Percentiles rank a stretch among this genome's conserved stretches.
Evolutionary conservation across 2,888 invertebrate species (phyloP).

Genomic region (Amiota communis): DNA sequence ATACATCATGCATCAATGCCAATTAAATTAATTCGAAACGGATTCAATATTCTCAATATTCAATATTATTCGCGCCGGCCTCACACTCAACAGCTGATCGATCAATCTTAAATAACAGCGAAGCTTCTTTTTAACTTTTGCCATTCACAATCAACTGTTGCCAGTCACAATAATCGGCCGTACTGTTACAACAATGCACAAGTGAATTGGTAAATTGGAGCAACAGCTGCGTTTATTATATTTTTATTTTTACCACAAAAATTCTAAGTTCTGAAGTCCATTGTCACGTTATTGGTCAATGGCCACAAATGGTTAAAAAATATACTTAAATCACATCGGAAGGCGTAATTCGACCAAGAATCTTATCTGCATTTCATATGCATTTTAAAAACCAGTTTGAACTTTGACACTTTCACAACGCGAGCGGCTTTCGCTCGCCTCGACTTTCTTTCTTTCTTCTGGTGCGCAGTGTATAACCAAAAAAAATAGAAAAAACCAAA

Average conservation of each 20-base stretch:
- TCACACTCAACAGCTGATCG: conserved; percentile 47
- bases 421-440: conserved; percentile 7
- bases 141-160: conserved; percentile 21
- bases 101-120: conserved; percentile 8
- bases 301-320: neutral
- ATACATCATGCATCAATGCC: conserved; percentile 70
- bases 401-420: conserved; percentile 52
- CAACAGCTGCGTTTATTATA: conserved; percentile 38
- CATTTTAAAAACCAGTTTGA: conserved; percentile 33
- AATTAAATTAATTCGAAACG: conserved; percentile 35
- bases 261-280: too few species aligned
- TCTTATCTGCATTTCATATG: neutral
- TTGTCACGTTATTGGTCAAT: too few species aligned
- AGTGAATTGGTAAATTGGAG: conserved; percentile 32
- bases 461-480: conserved; percentile 13
- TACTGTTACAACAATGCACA: too few species aligned
- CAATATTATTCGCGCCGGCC: conserved; percentile 39
- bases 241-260: conserved; percentile 7
- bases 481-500: neutral
- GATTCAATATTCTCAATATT: too few species aligned
- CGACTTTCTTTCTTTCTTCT: conserved; percentile 10
- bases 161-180: too few species aligned
- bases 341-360: neutral
- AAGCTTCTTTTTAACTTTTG: conserved; percentile 1
- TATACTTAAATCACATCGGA: neutral